Evolutionary conservation across 1,140 invertebrate genomes (phyloP).

Genomic region (Pseudomyrmex pallidus): DNA sequence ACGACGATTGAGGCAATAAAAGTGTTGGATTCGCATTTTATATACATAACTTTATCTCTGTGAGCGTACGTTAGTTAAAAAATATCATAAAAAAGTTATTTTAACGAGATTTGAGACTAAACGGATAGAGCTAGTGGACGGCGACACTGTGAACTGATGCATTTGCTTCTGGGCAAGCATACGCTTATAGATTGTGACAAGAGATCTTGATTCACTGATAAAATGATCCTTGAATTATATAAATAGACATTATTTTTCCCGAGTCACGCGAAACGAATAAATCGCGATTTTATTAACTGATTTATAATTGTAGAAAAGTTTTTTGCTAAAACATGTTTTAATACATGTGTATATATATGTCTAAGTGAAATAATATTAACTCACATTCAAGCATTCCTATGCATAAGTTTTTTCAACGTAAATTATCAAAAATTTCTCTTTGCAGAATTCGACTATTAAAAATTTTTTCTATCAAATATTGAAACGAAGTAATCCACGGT

Average conservation of each 20-base stretch:
- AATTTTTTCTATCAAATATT: too few relatives aligned
- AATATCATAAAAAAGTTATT: conserved; percentile 1
- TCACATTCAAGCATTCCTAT: too few relatives aligned
- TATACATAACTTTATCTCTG: background rate
- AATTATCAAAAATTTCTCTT: too few relatives aligned
- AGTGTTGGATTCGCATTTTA: background rate
- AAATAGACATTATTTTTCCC: background rate
- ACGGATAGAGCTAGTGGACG: background rate
- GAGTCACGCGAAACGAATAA: background rate
- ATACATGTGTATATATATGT: background rate
- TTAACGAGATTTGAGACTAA: background rate
- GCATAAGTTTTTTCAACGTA: too few relatives aligned
- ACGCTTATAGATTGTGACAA: conserved; percentile 19
- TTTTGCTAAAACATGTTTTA: background rate
- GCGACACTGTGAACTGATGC: conserved; percentile 4
- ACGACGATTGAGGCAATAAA: conserved; percentile 9
- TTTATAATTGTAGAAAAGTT: conserved; percentile 17
- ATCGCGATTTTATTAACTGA: conserved; percentile 28
- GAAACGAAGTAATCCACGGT: too few relatives aligned
- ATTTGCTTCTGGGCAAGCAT: background rate
- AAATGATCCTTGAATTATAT: conserved; percentile 17
- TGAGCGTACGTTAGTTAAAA: background rate
- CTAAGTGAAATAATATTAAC: background rate
- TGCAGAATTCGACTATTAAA: too few relatives aligned
- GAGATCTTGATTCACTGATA: conserved; percentile 27